phyloP scores from a whole-genome alignment of 1,140 invertebrate genomes.

The Calycopis cecrops region DNA sequence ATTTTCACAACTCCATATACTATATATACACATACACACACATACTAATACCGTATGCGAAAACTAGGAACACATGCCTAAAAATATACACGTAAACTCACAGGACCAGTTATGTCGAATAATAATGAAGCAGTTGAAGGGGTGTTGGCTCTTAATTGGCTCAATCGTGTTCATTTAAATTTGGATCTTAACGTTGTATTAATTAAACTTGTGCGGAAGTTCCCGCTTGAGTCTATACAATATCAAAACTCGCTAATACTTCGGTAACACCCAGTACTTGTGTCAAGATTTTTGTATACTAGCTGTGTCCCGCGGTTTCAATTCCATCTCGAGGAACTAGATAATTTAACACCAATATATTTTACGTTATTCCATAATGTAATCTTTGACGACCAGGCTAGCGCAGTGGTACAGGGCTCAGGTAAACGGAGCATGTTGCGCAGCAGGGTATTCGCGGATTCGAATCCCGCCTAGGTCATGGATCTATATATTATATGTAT shows the following conservation, averaged over 20 bases:
- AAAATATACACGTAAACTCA: background rate
- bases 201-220: background rate
- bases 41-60: too few species aligned
- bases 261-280: background rate
- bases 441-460: too few species aligned
- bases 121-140: background rate
- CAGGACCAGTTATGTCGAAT: background rate
- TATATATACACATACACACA: too few species aligned
- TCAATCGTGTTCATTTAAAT: background rate
- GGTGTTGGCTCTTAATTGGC: background rate
- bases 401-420: too few species aligned
- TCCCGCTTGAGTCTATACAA: conserved; percentile 3
- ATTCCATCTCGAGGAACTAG: background rate
- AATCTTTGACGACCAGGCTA: too few species aligned
- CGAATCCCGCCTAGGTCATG: too few species aligned
- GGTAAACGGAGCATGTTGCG: too few species aligned
- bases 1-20: too few species aligned
- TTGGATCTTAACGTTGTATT: background rate
- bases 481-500: too few species aligned
- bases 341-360: background rate
- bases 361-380: background rate
- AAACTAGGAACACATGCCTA: background rate
- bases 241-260: conserved; percentile 10
- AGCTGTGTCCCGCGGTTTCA: background rate
- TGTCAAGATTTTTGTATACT: background rate